phyloP scores from a whole-genome alignment of 2,113 vertebrate species.

The Sclerurus mexicanus region DNA sequence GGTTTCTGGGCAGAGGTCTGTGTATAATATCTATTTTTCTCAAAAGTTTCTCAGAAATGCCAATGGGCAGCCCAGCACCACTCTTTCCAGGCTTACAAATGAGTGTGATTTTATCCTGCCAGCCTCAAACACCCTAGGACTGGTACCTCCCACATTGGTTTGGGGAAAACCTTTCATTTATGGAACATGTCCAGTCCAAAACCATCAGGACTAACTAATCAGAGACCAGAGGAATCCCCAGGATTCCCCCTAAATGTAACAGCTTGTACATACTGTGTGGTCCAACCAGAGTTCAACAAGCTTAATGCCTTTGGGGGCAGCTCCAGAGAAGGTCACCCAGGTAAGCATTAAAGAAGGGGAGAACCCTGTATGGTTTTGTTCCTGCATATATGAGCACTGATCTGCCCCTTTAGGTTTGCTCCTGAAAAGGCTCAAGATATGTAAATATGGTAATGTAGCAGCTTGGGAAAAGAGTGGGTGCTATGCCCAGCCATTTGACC shows the following conservation, averaged over 20 bases:
- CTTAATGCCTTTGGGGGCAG: background rate
- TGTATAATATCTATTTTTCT: background rate
- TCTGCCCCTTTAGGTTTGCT: background rate
- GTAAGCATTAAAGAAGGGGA: background rate
- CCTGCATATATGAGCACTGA: background rate
- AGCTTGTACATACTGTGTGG: rapidly evolving
- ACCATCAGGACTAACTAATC: background rate
- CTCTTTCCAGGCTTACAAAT: background rate
- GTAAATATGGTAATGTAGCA: background rate
- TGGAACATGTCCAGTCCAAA: background rate
- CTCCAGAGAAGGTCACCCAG: background rate
- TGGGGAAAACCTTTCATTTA: background rate
- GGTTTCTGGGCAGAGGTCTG: background rate
- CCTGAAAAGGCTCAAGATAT: background rate
- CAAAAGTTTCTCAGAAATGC: background rate
- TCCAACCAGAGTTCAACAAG: background rate
- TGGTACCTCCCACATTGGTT: background rate
- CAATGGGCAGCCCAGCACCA: background rate
- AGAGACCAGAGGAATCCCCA: background rate
- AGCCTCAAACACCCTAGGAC: rapidly evolving
- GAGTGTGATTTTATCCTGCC: background rate
- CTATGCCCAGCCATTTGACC: rapidly evolving
- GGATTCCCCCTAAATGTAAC: rapidly evolving
- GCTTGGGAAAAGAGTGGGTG: background rate
- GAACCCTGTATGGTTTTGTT: background rate